A percentile compares a stretch with the other conserved stretches of the same genome.
These are phyloP conservation scores for Diarsia dahlii DNA, from an alignment of 2,888 invertebrate species.

Conservation along the genomic window DNA sequence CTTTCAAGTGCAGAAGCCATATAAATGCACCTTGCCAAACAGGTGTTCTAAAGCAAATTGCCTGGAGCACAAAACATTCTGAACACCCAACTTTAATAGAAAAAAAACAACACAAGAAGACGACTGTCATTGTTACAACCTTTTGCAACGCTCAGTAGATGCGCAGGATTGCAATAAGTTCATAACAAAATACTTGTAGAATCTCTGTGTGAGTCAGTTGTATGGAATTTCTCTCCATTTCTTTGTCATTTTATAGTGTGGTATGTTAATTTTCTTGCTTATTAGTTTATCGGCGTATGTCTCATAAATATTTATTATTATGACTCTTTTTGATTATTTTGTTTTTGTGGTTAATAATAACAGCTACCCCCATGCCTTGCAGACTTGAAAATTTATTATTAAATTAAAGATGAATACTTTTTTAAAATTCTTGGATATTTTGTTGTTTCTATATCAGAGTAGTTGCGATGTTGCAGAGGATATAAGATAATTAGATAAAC, in stretches of 20 bases:
- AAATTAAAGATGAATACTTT: neutral
- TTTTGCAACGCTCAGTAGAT: constrained; percentile 14
- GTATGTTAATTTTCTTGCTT: constrained; percentile 32
- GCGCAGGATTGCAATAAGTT: constrained; percentile 35
- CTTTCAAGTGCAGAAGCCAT: neutral
- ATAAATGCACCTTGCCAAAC: neutral
- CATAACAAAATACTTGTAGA: constrained; percentile 33
- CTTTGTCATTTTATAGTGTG: constrained; percentile 53
- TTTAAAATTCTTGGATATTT: too few relatives aligned
- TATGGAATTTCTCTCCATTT: constrained; percentile 50
- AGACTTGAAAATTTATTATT: neutral
- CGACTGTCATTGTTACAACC: neutral
- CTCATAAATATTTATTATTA: constrained; percentile 5
- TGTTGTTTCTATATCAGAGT: too few relatives aligned
- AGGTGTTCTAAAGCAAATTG: neutral
- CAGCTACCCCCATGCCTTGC: neutral
- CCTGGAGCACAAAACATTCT: too few relatives aligned
- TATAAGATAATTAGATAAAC: neutral
- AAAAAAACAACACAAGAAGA: neutral
- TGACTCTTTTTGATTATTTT: too few relatives aligned
- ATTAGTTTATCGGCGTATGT: constrained; percentile 10
- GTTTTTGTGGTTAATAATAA: constrained; percentile 2
- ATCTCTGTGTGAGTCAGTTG: constrained; percentile 50
- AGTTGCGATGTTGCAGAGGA: neutral
- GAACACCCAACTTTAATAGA: neutral